These are phyloP conservation scores for Oreochromis spilurus DNA, from an alignment of 2,113 vertebrate species.

Conservation along the genomic window DNA sequence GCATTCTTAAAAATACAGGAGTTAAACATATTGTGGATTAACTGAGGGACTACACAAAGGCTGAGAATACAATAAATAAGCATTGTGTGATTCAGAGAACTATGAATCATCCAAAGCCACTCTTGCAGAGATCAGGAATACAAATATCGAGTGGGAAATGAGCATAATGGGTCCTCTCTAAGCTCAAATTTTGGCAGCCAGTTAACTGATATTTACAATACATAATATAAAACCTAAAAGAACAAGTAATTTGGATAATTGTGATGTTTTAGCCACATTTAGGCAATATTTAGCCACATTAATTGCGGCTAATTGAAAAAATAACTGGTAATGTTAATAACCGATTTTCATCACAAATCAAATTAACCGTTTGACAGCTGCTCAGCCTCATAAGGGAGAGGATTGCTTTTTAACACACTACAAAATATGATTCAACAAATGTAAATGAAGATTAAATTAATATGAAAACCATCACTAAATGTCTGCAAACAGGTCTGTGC, in stretches of 20 bases:
- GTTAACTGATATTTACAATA: background rate
- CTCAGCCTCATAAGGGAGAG: background rate
- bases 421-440: background rate
- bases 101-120: background rate
- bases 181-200: background rate
- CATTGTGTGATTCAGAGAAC: background rate
- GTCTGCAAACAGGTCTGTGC: background rate
- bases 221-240: background rate
- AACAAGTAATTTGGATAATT: background rate
- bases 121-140: background rate
- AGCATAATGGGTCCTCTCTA: background rate
- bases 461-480: background rate
- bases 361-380: background rate
- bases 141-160: background rate
- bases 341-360: background rate
- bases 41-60: background rate
- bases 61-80: background rate
- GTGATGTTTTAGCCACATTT: background rate
- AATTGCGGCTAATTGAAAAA: background rate
- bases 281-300: background rate
- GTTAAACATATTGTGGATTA: background rate
- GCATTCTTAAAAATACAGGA: background rate
- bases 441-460: background rate
- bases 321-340: background rate
- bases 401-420: background rate